Conservation (phyloP, 2,113 vertebrate genomes). For the Proterorhinus semilunaris region DNA sequence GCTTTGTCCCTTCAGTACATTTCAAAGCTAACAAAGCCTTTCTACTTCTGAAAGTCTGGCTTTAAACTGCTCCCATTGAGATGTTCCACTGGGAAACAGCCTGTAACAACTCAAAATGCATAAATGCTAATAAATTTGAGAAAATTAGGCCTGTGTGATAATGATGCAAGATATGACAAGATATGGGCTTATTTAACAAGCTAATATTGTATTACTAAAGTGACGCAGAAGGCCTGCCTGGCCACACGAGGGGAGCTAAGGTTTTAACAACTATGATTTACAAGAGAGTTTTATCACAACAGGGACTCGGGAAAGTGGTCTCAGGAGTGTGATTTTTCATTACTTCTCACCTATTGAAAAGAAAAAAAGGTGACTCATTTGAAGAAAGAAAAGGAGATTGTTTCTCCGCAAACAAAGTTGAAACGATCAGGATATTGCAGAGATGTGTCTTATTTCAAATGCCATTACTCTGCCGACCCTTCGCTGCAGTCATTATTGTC, state of each 20-base stretch:
- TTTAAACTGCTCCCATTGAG: slow-evolving; percentile 17
- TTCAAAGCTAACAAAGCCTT: neutral
- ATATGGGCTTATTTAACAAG: neutral
- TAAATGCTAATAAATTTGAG: neutral
- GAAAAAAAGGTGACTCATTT: too few species aligned
- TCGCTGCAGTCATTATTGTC: too few species aligned
- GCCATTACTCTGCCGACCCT: too few species aligned
- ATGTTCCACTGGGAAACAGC: slow-evolving; percentile 14
- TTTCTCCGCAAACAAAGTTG: too few species aligned
- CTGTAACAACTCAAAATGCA: neutral
- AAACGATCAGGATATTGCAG: too few species aligned
- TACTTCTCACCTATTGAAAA: neutral
- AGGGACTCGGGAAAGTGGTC: neutral
- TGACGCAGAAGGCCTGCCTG: neutral
- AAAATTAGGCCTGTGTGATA: neutral
- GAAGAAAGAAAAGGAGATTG: too few species aligned
- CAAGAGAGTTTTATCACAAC: neutral
- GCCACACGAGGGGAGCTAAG: neutral
- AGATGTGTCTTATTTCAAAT: too few species aligned
- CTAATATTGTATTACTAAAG: neutral
- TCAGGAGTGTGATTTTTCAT: neutral
- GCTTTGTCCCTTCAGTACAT: slow-evolving; percentile 4
- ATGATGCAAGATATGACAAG: neutral
- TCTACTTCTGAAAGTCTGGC: slow-evolving; percentile 24
- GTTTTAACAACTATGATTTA: slow-evolving; percentile 6